phyloP scores from a whole-genome alignment of 2,797 vertebrate genomes.

The Sitta carolinensis region DNA sequence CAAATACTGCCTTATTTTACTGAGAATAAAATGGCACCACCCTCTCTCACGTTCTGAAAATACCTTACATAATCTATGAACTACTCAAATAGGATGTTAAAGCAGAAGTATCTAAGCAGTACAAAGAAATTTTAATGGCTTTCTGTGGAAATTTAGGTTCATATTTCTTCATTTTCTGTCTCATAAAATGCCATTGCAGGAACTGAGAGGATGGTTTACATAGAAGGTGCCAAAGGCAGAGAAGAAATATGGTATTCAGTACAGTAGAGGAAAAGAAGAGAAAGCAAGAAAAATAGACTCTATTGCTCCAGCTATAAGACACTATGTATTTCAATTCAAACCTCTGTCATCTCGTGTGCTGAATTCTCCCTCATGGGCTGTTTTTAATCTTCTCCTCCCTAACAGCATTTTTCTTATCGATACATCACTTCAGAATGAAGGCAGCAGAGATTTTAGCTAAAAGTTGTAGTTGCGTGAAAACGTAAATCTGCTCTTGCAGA shows the following conservation, averaged over 20 bases:
- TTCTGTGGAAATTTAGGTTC: conserved; percentile 14
- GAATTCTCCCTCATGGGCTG: conserved; percentile 37
- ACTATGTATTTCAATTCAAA: conserved; percentile 55
- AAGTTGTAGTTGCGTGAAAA: background rate
- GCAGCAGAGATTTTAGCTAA: conserved; percentile 29
- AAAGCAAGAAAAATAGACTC: conserved; percentile 25
- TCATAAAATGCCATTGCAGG: background rate
- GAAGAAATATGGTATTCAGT: conserved; percentile 19
- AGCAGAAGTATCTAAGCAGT: background rate
- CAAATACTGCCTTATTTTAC: background rate
- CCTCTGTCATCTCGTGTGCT: background rate
- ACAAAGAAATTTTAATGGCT: background rate
- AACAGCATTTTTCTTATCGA: conserved; percentile 20
- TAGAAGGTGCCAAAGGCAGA: conserved; percentile 3
- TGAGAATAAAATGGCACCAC: background rate
- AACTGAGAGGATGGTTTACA: conserved; percentile 17
- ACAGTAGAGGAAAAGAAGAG: conserved; percentile 21
- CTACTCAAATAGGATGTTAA: background rate
- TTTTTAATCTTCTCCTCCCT: conserved; percentile 35
- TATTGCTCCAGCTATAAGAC: conserved; percentile 4
- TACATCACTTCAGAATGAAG: conserved; percentile 1
- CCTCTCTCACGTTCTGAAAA: background rate
- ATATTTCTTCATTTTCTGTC: conserved; percentile 12
- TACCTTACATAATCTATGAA: background rate
- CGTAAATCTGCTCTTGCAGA: background rate